Conservation (phyloP, 2,888 invertebrate species). For the Chrysolina americana region DNA sequence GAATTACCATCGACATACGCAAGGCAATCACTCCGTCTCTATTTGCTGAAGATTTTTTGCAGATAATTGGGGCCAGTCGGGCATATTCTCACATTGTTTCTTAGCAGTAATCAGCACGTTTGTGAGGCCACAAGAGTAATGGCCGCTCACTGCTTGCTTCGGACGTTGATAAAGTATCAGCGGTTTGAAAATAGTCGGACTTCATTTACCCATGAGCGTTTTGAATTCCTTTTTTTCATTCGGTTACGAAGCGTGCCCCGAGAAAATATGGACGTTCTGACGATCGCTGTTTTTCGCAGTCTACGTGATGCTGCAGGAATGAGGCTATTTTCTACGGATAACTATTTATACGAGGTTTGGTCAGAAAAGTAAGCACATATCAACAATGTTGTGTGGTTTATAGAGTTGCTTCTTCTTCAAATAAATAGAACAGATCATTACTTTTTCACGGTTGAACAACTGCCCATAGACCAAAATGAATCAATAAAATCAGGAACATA, state of each 20-base stretch:
- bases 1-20: slow-evolving; percentile 17
- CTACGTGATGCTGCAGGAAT: slow-evolving; percentile 7
- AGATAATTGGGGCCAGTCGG: slow-evolving; percentile 50
- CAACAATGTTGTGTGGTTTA: too few species aligned
- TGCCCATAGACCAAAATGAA: too few species aligned
- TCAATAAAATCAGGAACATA: too few species aligned
- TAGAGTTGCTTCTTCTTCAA: too few species aligned
- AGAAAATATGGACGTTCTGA: slow-evolving; percentile 40
- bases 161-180: slow-evolving; percentile 66
- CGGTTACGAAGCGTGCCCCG: slow-evolving; percentile 53
- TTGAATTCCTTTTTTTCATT: slow-evolving; percentile 61
- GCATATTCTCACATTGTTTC: slow-evolving; percentile 63
- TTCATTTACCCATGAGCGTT: slow-evolving; percentile 64
- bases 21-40: slow-evolving; percentile 18
- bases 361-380: too few species aligned
- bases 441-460: too few species aligned
- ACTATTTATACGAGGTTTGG: too few species aligned
- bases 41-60: slow-evolving; percentile 35
- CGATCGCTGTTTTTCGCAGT: slow-evolving; percentile 25
- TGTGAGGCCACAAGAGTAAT: slow-evolving; percentile 65
- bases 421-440: too few species aligned
- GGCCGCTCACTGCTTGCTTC: slow-evolving; percentile 57
- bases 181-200: slow-evolving; percentile 65
- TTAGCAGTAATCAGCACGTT: slow-evolving; percentile 64
- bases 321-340: too few species aligned